Percentiles rank a stretch among this genome's conserved stretches.
Evolutionary conservation across 2,888 invertebrate species (phyloP).

Genomic region (Prosopocoilus inquinatus): DNA sequence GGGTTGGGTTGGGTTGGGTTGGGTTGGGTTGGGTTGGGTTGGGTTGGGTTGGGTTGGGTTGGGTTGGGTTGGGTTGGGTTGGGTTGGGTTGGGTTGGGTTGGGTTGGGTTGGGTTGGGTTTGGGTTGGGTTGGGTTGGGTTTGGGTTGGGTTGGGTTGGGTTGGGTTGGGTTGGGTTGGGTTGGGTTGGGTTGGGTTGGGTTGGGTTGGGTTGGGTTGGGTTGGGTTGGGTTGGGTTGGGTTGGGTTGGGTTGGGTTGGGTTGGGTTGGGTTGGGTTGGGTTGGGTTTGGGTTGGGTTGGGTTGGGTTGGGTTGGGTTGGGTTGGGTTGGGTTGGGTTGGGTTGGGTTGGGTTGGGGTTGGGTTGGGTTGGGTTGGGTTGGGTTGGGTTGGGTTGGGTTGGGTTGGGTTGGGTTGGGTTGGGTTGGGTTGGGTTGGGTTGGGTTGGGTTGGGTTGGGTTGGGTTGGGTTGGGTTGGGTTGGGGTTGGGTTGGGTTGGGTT

Average conservation of each 20-base stretch:
- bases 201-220: constrained; percentile 2
- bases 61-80: constrained; percentile 13
- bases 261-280: constrained; percentile 12
- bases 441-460: no score
- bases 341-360: no score
- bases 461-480: no score
- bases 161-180: not conserved
- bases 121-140: no score
- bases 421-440: no score
- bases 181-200: constrained; percentile 6
- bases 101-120: constrained; percentile 10
- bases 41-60: constrained; percentile 17
- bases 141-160: constrained; percentile 9
- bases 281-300: no score
- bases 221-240: no score
- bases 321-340: constrained; percentile 8
- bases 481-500: no score
- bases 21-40: constrained; percentile 3
- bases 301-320: constrained; percentile 11
- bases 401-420: no score
- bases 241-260: constrained; percentile 11
- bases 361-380: no score
- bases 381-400: no score
- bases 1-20: constrained; percentile 3
- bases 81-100: constrained; percentile 11